Conservation (phyloP, 2,797 vertebrate species). For the Eupleurogrammus muticus region DNA sequence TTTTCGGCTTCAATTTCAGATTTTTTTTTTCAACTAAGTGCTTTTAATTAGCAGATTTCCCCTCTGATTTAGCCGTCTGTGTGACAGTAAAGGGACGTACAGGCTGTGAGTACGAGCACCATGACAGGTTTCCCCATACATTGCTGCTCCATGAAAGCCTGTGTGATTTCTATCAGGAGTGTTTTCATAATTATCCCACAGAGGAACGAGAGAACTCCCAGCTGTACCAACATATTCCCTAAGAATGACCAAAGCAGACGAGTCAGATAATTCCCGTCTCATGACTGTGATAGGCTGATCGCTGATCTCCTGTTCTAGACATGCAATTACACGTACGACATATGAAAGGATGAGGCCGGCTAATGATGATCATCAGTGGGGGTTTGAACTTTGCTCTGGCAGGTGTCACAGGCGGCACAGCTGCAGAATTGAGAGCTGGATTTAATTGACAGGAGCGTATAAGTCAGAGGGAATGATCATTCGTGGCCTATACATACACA, state of each 20-base stretch:
- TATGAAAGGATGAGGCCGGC: no score
- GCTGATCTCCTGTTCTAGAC: background rate
- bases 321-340: background rate
- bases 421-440: no score
- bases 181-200: conserved; percentile 22
- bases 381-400: no score
- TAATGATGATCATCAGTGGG: background rate
- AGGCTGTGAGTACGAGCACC: conserved; percentile 42
- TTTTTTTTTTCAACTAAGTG: conserved; percentile 8
- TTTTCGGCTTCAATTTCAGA: no score
- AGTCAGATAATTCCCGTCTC: background rate
- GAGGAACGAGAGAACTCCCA: conserved; percentile 2
- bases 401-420: no score
- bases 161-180: background rate
- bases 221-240: conserved; percentile 7
- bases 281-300: background rate
- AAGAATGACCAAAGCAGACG: conserved; percentile 14
- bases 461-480: no score
- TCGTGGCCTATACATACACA: no score
- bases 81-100: background rate
- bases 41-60: conserved; percentile 21
- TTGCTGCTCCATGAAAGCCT: background rate
- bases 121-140: background rate
- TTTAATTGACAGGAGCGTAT: no score
- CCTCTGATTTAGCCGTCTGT: background rate